Evolutionary conservation across 2,888 invertebrate species (phyloP).

Genomic region (Dichetophora obliterata): DNA sequence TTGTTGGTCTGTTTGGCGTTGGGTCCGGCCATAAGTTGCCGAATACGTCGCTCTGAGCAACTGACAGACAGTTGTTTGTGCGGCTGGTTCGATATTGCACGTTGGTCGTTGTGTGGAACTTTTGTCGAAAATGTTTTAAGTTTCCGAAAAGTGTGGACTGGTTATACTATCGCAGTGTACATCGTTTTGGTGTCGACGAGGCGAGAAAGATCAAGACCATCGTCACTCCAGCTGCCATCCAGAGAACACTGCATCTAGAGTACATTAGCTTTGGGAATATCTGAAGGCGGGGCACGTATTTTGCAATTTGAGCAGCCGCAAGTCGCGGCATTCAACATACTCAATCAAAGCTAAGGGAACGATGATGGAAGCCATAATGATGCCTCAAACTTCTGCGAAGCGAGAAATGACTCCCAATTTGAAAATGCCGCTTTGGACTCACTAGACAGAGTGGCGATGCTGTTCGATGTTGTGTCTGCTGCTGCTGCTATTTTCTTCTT

Average conservation of each 20-base stretch:
- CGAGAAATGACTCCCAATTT: constrained; percentile 66
- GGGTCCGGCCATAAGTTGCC: not conserved
- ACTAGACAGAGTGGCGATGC: constrained; percentile 63
- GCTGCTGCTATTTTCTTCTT: not conserved
- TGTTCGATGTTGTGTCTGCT: constrained; percentile 48
- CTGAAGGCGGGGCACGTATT: constrained; percentile 67
- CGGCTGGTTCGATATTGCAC: not conserved
- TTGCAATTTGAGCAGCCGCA: constrained; percentile 67
- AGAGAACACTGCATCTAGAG: not conserved
- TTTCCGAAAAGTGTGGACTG: constrained; percentile 44
- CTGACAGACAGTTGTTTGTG: constrained; percentile 14
- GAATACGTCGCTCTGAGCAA: constrained; percentile 9
- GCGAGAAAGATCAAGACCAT: constrained; percentile 62
- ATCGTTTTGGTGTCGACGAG: constrained; percentile 60
- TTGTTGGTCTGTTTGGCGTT: not conserved
- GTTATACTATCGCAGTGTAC: constrained; percentile 44
- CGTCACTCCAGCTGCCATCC: constrained; percentile 49
- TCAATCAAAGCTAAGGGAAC: constrained; percentile 53
- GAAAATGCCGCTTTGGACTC: constrained; percentile 63
- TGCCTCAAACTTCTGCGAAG: constrained; percentile 61
- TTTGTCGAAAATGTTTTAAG: constrained; percentile 42
- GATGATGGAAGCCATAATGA: constrained; percentile 68
- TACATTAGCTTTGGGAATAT: constrained; percentile 40
- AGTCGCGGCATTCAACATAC: constrained; percentile 50
- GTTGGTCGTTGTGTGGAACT: constrained; percentile 22